Evolutionary conservation across 2,797 vertebrate species (phyloP), one percentile per base, ranked within the genome.

Genomic region (Malacoraja senta): DNA sequence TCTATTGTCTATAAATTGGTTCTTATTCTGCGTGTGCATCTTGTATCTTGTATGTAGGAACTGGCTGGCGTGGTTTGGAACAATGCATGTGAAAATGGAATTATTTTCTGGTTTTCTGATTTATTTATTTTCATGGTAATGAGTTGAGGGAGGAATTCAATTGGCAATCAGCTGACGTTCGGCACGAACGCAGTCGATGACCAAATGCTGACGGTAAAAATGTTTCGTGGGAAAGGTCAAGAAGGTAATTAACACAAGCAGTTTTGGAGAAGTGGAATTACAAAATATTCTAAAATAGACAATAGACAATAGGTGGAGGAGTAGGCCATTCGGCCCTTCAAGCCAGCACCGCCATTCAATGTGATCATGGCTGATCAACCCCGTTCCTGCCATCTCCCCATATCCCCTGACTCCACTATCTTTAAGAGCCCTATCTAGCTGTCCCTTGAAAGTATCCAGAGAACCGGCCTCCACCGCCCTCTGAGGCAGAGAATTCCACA

Each of bases 111-210:
- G 35, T 35, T 91, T 74, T 72, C 24, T 74, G 88, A 32, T 35
- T 91, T 74, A 21, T 74, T 44, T 38, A 0, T 17, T 8, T 6
- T 44, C 61, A 24, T 10, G 3, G 90, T 91, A 74, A 92, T 76
- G 90, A 74, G 71, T 76, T 92, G 90, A 44, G 35, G 90, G 90
- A 92, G 71, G 90, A 53, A 92, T 92, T 92, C 76, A 92, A 92
- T 92, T 92, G 74, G 21, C 38, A 92, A 15, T 72, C 90, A 53
- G 65, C 71, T 53, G 38, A 35, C 29, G 90, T 92, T 71, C 29
- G 6, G 90, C 90, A 72, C 90, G 35, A 91, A 44, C 71, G 8
- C 90, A 92, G 90, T 76, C 53, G 90, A 44, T 76, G 90, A 92
- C 90, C 72, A 76, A 92, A 29, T 26, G 10, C 71, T 92, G 90